Evolutionary conservation across 2,113 vertebrate species (phyloP).

Genomic region (Brachyistius frenatus): DNA sequence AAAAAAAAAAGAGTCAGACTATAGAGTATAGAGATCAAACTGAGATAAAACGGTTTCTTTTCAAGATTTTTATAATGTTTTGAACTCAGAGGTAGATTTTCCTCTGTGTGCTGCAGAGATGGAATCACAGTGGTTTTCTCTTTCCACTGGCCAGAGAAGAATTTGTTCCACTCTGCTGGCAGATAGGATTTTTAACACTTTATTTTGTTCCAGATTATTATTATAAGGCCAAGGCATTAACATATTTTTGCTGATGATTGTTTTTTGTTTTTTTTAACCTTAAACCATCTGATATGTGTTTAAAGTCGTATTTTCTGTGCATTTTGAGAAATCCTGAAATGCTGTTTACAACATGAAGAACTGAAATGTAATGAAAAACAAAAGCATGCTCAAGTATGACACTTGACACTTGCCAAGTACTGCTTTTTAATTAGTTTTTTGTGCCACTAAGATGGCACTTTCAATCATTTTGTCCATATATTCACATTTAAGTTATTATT

Average conservation of each 20-base stretch:
- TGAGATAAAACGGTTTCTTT: background rate
- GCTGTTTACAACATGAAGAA: background rate
- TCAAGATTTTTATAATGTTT: constrained; percentile 46
- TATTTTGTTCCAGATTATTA: constrained; percentile 50
- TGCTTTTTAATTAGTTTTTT: constrained; percentile 4
- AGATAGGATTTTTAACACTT: constrained; percentile 60
- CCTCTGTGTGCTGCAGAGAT: constrained; percentile 43
- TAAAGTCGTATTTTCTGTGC: background rate
- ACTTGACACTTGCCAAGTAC: background rate
- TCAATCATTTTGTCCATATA: background rate
- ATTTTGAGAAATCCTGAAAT: background rate
- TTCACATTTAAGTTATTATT: background rate
- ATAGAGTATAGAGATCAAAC: constrained; percentile 6
- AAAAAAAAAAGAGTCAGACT: constrained; percentile 48
- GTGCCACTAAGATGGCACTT: background rate
- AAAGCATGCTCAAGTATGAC: background rate
- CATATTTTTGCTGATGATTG: constrained; percentile 15
- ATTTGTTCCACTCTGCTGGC: constrained; percentile 78
- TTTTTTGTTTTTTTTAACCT: background rate
- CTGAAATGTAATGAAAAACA: background rate
- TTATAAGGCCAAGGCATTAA: constrained; percentile 39
- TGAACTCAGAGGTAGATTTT: constrained; percentile 56
- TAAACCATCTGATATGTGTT: background rate
- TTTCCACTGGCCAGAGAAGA: constrained; percentile 72
- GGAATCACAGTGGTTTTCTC: constrained; percentile 50